Evolutionary conservation across 2,113 vertebrate genomes (phyloP).

Genomic region (Triplophysa dalaica): DNA sequence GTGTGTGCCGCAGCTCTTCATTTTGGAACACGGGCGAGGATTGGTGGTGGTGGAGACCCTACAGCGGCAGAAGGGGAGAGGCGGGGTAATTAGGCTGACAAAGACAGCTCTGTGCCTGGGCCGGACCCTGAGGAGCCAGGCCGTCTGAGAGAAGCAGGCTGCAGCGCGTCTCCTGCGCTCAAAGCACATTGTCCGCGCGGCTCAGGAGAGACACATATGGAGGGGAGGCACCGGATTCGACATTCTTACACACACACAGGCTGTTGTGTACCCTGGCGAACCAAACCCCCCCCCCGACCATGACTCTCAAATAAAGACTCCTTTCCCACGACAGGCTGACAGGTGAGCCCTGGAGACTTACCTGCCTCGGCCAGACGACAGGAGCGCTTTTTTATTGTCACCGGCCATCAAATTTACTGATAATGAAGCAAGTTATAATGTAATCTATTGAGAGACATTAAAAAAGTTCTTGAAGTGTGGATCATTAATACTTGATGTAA

Average conservation of each 20-base stretch:
- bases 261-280: conserved; percentile 5
- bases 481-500: neutral
- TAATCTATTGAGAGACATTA: conserved; percentile 9
- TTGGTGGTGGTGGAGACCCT: conserved; percentile 38
- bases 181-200: conserved; percentile 87
- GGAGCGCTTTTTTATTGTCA: conserved; percentile 22
- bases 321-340: conserved; percentile 56
- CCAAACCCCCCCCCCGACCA: conserved; percentile 16
- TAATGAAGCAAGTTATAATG: conserved; percentile 23
- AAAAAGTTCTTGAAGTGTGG: neutral
- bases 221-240: conserved; percentile 67
- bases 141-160: conserved; percentile 96
- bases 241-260: conserved; percentile 70
- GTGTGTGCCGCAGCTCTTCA: conserved; percentile 29
- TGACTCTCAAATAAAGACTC: conserved; percentile 49
- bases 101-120: conserved; percentile 97
- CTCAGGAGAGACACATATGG: conserved; percentile 74
- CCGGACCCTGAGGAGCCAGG: conserved; percentile 91
- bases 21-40: conserved; percentile 28
- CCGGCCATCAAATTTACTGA: conserved; percentile 11
- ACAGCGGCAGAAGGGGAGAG: conserved; percentile 67
- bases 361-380: conserved; percentile 34
- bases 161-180: conserved; percentile 88
- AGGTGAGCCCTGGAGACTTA: conserved; percentile 53
- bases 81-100: conserved; percentile 96